Percentiles rank a stretch among this genome's conserved stretches.
These are phyloP conservation scores for Malurus elegans DNA, from an alignment of 2,113 vertebrate species.

Conservation along the genomic window DNA sequence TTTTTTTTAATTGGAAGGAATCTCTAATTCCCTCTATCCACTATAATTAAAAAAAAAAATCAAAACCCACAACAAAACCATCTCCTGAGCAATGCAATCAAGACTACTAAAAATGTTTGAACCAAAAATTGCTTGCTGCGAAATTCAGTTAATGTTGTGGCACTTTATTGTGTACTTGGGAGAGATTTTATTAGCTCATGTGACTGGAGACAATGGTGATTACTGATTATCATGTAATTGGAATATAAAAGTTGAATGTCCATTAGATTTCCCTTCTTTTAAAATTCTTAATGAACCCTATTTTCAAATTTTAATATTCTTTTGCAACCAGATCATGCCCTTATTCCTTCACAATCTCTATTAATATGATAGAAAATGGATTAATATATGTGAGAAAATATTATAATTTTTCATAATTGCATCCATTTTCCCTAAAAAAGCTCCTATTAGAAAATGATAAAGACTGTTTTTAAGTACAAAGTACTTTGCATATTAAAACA, in stretches of 20 bases:
- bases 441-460: neutral
- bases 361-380: neutral
- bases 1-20: neutral
- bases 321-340: neutral
- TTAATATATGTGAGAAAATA: neutral
- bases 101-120: neutral
- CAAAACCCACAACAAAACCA: neutral
- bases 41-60: neutral
- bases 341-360: neutral
- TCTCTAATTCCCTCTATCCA: neutral
- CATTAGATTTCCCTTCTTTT: neutral
- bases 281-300: conserved; percentile 5
- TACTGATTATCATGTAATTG: conserved; percentile 25
- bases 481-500: neutral
- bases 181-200: conserved; percentile 4
- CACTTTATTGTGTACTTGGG: neutral
- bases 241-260: neutral
- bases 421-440: neutral
- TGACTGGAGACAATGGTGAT: neutral
- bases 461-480: neutral
- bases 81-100: neutral
- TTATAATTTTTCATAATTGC: neutral
- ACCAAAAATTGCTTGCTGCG: neutral
- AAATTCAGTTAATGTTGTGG: conserved; percentile 12
- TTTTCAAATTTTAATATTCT: neutral